Evolutionary conservation across 2,888 invertebrate genomes (phyloP).

Genomic region (Drosophila nr. medialis): DNA sequence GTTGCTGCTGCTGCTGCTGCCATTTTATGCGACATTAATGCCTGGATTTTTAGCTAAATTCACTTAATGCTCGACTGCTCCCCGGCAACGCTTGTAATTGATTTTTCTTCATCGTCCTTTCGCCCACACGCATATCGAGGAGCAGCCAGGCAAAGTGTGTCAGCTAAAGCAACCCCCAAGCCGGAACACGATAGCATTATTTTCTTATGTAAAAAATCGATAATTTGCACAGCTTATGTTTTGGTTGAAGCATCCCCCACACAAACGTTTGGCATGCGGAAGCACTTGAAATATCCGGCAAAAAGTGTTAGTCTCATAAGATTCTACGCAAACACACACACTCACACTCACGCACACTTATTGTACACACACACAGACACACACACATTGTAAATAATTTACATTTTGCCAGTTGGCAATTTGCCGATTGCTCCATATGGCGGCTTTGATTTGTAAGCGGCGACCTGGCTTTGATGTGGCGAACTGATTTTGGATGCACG

Average conservation of each 20-base stretch:
- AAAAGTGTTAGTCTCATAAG: constrained; percentile 26
- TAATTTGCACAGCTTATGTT: constrained; percentile 69
- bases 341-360: constrained; percentile 21
- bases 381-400: constrained; percentile 37
- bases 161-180: constrained; percentile 32
- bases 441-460: constrained; percentile 30
- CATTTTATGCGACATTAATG: constrained; percentile 63
- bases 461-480: constrained; percentile 12
- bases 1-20: constrained; percentile 28
- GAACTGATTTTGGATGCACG: constrained; percentile 45
- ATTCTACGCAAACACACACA: constrained; percentile 24
- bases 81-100: constrained; percentile 56
- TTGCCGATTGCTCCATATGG: constrained; percentile 65
- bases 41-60: constrained; percentile 70
- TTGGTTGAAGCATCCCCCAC: constrained; percentile 46
- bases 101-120: constrained; percentile 54
- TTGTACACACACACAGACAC: constrained; percentile 20
- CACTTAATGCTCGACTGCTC: constrained; percentile 55
- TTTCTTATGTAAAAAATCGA: constrained; percentile 71
- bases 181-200: constrained; percentile 32
- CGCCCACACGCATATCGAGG: neutral
- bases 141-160: constrained; percentile 60
- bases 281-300: constrained; percentile 76
- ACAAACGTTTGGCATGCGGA: constrained; percentile 45
- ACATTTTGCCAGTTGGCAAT: constrained; percentile 57